phyloP scores from a whole-genome alignment of 2,888 invertebrate genomes.

The Argyresthia albistria region DNA sequence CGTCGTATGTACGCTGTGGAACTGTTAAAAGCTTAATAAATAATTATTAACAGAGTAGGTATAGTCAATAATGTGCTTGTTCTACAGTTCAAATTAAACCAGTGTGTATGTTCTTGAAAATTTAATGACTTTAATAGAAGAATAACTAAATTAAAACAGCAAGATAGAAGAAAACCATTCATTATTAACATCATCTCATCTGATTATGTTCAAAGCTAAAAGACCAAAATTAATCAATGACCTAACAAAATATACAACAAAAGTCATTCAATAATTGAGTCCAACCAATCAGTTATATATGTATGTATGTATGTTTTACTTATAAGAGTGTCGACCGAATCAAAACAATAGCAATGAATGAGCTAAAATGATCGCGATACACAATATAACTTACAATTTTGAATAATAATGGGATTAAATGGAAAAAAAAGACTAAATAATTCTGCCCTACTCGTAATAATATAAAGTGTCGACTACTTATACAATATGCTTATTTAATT shows the following conservation, averaged over 20 bases:
- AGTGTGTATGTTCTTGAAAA: conserved; percentile 61
- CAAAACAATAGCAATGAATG: conserved; percentile 49
- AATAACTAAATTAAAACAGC: conserved; percentile 73
- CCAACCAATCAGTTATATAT: conserved; percentile 49
- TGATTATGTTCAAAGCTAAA: conserved; percentile 60
- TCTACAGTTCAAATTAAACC: conserved; percentile 20
- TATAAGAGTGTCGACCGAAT: conserved; percentile 28
- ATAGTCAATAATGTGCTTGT: too few relatives aligned
- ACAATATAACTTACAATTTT: conserved; percentile 71
- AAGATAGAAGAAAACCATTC: conserved; percentile 66
- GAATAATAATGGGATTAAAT: conserved; percentile 70
- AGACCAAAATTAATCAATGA: conserved; percentile 71
- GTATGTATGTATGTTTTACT: conserved; percentile 48
- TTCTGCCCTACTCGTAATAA: conserved; percentile 72
- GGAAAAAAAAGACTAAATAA: conserved; percentile 69
- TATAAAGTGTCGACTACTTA: conserved; percentile 72
- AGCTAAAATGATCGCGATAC: conserved; percentile 62
- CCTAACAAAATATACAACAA: conserved; percentile 74
- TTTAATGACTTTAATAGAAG: conserved; percentile 73
- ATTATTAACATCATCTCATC: conserved; percentile 63
- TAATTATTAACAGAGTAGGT: too few relatives aligned
- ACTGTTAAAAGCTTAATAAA: too few relatives aligned
- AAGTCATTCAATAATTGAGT: conserved; percentile 72
- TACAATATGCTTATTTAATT: conserved; percentile 63
- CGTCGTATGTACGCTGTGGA: too few relatives aligned